Evolutionary conservation across 2,888 invertebrate genomes (phyloP).

Genomic region (Cheilosia grossa): DNA sequence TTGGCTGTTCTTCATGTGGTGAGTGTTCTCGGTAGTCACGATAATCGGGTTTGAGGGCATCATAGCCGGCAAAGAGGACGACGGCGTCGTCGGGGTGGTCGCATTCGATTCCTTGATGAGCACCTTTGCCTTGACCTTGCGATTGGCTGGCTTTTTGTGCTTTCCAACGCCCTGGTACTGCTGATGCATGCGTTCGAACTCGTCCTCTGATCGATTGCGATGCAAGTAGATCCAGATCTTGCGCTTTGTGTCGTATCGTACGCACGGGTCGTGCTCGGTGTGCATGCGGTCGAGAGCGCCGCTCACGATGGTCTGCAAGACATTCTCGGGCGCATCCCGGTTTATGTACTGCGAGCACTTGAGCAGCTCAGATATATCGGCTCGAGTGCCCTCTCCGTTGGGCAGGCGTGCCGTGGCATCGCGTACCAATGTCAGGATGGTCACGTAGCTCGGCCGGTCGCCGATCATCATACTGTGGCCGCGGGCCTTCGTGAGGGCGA

Average conservation of each 20-base stretch:
- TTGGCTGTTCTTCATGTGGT: slow-evolving; percentile 31
- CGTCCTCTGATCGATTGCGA: slow-evolving; percentile 86
- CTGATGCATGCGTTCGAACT: slow-evolving; percentile 88
- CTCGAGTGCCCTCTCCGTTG: slow-evolving; percentile 95
- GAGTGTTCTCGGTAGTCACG: slow-evolving; percentile 64
- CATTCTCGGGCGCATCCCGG: slow-evolving; percentile 82
- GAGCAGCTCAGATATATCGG: slow-evolving; percentile 94
- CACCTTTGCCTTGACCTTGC: slow-evolving; percentile 77
- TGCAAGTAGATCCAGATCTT: slow-evolving; percentile 99
- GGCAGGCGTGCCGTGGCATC: slow-evolving; percentile 97
- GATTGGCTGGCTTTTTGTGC: slow-evolving; percentile 82
- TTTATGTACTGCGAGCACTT: slow-evolving; percentile 89
- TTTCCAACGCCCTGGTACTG: slow-evolving; percentile 87
- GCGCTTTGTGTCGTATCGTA: slow-evolving; percentile 94
- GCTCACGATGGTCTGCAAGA: slow-evolving; percentile 91
- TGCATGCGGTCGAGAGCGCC: slow-evolving; percentile 95
- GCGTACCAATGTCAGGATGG: slow-evolving; percentile 94
- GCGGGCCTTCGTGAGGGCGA: slow-evolving; percentile 86
- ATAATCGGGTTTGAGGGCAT: slow-evolving; percentile 79
- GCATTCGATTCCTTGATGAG: slow-evolving; percentile 47
- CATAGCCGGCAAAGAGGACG: slow-evolving; percentile 78
- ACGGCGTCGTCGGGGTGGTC: slow-evolving; percentile 15
- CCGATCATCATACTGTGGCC: slow-evolving; percentile 93
- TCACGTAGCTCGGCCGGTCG: slow-evolving; percentile 94
- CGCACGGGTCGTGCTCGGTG: slow-evolving; percentile 94